Conservation (phyloP, 2,113 vertebrate genomes). For the Columbina picui region DNA sequence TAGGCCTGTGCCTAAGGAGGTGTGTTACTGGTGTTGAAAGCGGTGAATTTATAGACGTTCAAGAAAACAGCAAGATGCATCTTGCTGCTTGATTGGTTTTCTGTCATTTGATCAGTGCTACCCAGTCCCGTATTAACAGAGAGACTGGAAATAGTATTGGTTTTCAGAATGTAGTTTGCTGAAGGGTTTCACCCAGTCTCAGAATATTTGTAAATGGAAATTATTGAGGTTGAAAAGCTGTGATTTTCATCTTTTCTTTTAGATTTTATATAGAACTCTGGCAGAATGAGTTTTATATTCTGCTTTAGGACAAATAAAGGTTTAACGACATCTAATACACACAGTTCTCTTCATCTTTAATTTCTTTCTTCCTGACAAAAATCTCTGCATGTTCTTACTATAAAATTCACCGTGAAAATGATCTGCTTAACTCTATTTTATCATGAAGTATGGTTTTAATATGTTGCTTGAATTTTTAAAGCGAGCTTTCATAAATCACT, state of each 20-base stretch:
- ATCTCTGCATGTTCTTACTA: background rate
- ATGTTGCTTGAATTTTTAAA: slow-evolving; percentile 34
- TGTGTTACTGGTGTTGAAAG: background rate
- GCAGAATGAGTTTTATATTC: background rate
- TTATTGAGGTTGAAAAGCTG: background rate
- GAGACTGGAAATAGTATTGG: background rate
- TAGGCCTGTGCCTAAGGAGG: background rate
- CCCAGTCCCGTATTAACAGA: background rate
- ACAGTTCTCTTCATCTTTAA: background rate
- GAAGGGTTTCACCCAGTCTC: background rate
- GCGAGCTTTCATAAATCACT: slow-evolving; percentile 18
- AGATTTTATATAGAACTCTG: background rate
- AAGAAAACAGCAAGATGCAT: background rate
- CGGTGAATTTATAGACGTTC: background rate
- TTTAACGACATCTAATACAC: background rate
- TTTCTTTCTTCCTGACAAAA: background rate
- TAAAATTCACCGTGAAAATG: background rate
- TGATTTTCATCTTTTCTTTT: background rate
- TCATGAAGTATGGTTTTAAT: slow-evolving; percentile 53
- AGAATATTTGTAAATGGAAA: background rate
- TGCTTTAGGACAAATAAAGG: background rate
- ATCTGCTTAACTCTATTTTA: slow-evolving; percentile 20
- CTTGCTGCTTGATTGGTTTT: background rate
- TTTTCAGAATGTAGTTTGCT: background rate
- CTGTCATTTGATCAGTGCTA: background rate